phyloP scores from a whole-genome alignment of 1,140 invertebrate genomes.

The Oryctes rhinoceros region DNA sequence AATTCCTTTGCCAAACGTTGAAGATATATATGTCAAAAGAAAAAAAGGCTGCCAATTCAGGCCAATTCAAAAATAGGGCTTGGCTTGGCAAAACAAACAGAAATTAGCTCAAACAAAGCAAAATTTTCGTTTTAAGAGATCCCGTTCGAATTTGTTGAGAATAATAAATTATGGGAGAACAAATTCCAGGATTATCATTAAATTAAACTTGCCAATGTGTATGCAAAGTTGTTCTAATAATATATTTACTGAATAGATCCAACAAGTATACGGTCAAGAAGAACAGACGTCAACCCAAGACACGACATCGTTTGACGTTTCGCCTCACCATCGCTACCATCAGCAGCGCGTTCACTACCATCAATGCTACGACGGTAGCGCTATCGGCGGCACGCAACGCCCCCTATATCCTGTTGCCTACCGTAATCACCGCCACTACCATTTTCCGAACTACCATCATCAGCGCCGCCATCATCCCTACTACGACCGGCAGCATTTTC shows the following conservation, averaged over 20 bases:
- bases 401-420: not conserved
- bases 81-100: no score
- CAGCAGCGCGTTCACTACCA: slow-evolving; percentile 27
- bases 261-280: not conserved
- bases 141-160: no score
- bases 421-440: not conserved
- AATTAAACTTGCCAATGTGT: no score
- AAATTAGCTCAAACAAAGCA: no score
- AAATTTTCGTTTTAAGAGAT: no score
- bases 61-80: no score
- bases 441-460: not conserved
- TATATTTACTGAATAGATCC: not conserved
- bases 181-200: no score
- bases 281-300: not conserved
- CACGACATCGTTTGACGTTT: not conserved
- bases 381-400: slow-evolving; percentile 30
- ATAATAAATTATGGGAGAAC: no score
- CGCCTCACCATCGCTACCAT: not conserved
- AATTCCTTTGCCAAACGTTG: no score
- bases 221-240: no score
- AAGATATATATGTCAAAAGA: no score
- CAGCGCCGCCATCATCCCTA: slow-evolving; percentile 44
- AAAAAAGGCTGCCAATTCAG: no score
- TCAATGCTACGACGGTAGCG: slow-evolving; percentile 35
- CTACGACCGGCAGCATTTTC: slow-evolving; percentile 39